Evolutionary conservation across 2,113 vertebrate genomes (phyloP).

Genomic region (Romanogobio albipinnatus): DNA sequence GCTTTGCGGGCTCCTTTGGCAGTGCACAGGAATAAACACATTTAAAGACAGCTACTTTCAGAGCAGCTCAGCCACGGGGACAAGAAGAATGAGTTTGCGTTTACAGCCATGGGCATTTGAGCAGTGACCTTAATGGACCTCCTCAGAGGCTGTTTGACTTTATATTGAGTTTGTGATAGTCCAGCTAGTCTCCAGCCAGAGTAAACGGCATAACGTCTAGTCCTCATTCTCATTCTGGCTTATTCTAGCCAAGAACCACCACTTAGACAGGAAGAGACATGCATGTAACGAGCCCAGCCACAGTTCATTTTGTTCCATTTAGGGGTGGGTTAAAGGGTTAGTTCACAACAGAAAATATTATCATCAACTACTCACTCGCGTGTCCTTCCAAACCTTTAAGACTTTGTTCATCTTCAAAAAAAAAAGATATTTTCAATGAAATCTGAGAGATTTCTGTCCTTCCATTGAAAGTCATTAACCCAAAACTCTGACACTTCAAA

Average conservation of each 20-base stretch:
- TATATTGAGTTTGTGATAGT: constrained; percentile 48
- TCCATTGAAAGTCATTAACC: no score
- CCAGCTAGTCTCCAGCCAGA: constrained; percentile 9
- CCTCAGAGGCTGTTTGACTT: constrained; percentile 40
- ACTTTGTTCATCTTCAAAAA: no score
- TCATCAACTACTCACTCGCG: no score
- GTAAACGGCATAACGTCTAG: neutral
- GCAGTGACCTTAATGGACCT: constrained; percentile 45
- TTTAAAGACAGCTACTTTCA: constrained; percentile 52
- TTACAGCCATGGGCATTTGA: constrained; percentile 41
- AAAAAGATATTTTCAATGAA: no score
- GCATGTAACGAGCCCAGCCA: neutral
- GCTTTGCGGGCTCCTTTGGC: constrained; percentile 13
- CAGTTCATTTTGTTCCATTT: no score
- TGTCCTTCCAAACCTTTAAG: no score
- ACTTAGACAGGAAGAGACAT: neutral
- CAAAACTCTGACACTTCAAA: no score
- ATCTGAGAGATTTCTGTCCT: no score
- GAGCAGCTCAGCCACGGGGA: constrained; percentile 30
- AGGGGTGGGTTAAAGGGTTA: no score
- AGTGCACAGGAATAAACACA: constrained; percentile 28
- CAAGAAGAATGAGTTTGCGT: constrained; percentile 37
- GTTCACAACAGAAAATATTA: no score
- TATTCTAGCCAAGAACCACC: neutral
- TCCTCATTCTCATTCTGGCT: neutral